phyloP scores from a whole-genome alignment of 2,888 invertebrate genomes.

The Tenodera sinensis region DNA sequence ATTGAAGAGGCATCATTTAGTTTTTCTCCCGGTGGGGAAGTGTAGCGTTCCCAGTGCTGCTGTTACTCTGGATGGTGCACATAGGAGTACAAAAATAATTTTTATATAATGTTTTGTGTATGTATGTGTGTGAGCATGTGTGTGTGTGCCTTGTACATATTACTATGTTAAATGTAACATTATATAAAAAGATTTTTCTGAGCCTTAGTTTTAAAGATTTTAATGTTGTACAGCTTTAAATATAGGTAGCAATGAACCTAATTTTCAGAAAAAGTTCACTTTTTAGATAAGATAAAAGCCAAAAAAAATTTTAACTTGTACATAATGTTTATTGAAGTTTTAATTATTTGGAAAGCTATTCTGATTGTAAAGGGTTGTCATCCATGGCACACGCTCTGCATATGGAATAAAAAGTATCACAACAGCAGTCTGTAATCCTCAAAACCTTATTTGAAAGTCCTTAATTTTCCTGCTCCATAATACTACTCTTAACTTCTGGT shows the following conservation, averaged over 20 bases:
- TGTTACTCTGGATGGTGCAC: slow-evolving; percentile 26
- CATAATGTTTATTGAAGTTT: slow-evolving; percentile 20
- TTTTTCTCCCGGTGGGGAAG: not conserved
- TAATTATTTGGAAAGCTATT: slow-evolving; percentile 22
- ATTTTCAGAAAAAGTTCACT: slow-evolving; percentile 15
- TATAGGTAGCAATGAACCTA: slow-evolving; percentile 7
- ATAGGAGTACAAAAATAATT: slow-evolving; percentile 31
- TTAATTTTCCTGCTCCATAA: not conserved
- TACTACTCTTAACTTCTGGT: not conserved
- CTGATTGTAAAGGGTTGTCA: slow-evolving; percentile 17
- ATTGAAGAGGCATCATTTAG: not conserved
- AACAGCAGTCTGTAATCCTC: not conserved
- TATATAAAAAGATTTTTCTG: slow-evolving; percentile 12
- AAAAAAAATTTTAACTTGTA: slow-evolving; percentile 26
- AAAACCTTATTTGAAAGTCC: not conserved
- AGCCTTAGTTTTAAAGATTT: slow-evolving; percentile 2
- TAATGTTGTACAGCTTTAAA: slow-evolving; percentile 24
- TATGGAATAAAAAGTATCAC: slow-evolving; percentile 7
- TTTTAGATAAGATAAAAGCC: slow-evolving; percentile 1
- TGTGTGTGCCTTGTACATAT: slow-evolving; percentile 15
- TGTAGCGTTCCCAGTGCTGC: not conserved
- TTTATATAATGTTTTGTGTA: slow-evolving; percentile 39
- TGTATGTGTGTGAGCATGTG: not conserved
- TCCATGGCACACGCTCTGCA: not conserved
- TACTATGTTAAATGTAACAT: slow-evolving; percentile 14